These are phyloP conservation scores for Danio albolineatus DNA, from an alignment of 2,797 vertebrate genomes.

Conservation along the genomic window DNA sequence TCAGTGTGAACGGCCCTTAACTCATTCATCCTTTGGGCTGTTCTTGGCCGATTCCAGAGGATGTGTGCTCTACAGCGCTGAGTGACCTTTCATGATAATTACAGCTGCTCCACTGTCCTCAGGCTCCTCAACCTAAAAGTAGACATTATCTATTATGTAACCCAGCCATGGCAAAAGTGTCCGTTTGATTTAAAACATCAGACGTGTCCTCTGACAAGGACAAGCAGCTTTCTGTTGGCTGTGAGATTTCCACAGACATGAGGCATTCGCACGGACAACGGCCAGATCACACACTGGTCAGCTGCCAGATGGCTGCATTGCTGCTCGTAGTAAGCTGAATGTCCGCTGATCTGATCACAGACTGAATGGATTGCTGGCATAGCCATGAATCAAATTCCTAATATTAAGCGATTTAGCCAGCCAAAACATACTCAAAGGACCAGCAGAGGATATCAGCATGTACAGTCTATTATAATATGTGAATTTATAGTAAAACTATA, in stretches of 20 bases:
- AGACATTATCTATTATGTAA: slow-evolving; percentile 78
- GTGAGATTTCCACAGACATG: slow-evolving; percentile 57
- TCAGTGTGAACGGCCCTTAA: slow-evolving; percentile 58
- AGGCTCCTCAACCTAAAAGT: slow-evolving; percentile 68
- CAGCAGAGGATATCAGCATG: too few relatives aligned
- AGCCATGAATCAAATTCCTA: too few relatives aligned
- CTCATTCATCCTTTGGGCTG: slow-evolving; percentile 65
- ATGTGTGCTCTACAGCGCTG: slow-evolving; percentile 68
- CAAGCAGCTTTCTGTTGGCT: slow-evolving; percentile 49
- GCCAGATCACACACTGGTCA: background rate
- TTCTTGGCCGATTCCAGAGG: slow-evolving; percentile 69
- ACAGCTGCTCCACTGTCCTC: slow-evolving; percentile 68
- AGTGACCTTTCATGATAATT: slow-evolving; percentile 81
- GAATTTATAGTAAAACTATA: too few relatives aligned
- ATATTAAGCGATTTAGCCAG: too few relatives aligned
- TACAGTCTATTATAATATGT: too few relatives aligned
- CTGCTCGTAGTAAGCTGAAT: background rate
- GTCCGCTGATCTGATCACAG: too few relatives aligned
- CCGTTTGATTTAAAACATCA: slow-evolving; percentile 75
- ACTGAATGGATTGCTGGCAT: too few relatives aligned
- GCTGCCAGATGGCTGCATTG: background rate
- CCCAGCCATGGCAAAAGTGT: slow-evolving; percentile 63
- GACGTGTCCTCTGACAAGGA: slow-evolving; percentile 65
- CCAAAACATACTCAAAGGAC: too few relatives aligned
- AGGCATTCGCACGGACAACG: background rate